Evolutionary conservation across 2,888 invertebrate species (phyloP).

Genomic region (Ceraclea dissimilis): DNA sequence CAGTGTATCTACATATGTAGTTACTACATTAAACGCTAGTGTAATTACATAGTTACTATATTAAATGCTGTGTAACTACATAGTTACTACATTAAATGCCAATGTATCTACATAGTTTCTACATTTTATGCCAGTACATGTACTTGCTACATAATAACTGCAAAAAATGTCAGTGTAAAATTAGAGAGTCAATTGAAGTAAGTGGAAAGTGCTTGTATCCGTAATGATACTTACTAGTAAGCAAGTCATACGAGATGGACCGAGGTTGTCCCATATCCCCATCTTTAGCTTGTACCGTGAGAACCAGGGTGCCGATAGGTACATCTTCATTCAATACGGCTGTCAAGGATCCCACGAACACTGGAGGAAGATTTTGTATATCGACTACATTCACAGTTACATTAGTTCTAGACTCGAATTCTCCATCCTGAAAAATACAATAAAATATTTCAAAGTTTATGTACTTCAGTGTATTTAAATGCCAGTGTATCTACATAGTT

Average conservation of each 20-base stretch:
- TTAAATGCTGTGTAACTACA: no score
- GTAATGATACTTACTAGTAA: constrained; percentile 74
- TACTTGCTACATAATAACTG: no score
- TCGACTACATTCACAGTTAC: constrained; percentile 75
- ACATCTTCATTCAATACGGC: constrained; percentile 76
- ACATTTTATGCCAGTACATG: no score
- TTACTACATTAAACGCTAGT: no score
- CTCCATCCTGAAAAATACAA: constrained; percentile 58
- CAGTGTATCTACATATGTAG: no score
- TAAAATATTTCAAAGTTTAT: background rate
- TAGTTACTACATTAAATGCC: no score
- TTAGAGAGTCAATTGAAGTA: no score
- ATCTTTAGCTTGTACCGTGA: constrained; percentile 74
- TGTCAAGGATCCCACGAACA: constrained; percentile 72
- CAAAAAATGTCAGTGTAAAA: no score
- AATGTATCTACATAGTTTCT: no score
- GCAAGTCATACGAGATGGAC: constrained; percentile 66
- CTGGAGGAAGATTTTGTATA: constrained; percentile 81
- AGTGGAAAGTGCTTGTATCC: no score
- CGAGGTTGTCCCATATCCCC: constrained; percentile 79
- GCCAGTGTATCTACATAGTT: no score
- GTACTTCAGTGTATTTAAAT: background rate
- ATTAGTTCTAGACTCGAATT: constrained; percentile 61
- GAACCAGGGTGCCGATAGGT: constrained; percentile 72
- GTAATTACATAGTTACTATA: no score